Base-by-base conservation (phyloP, 2,113 vertebrate genomes). In the Ceratotherium simum region DNA sequence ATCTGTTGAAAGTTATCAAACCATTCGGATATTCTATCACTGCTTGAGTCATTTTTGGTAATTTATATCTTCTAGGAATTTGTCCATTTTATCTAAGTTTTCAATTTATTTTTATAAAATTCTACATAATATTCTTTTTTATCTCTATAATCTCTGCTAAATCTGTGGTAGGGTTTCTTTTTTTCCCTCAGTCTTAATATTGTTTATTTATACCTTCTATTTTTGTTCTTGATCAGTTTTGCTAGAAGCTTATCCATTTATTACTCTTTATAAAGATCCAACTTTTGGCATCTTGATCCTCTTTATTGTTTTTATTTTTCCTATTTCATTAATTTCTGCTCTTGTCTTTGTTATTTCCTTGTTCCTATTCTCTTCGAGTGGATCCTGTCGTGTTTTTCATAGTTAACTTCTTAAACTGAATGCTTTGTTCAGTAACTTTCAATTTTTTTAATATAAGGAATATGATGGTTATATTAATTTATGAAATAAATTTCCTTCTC, bases 1-100 rank as follows among this genome's bases (percentile, higher is more conserved):
- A 82, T 70, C 84, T 64, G 33, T 79, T 78, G 29, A 60, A 58
- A 90, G 29, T 65, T 92, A 96, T 48, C 33, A 97, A 92, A 46
- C 9, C 5, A 70, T 76, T 82, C 48, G 58, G 8, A 94, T 79
- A 85, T 83, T 95, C 36, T 46, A 46, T 87, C 87, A 60, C 36
- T 20, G 0, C 42, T 46, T 82, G 18, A 90, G 21, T 51, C 13
- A 87, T 78, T 81, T 96, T 87, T 82, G 33, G 56, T 42, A 70
- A 75, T 89, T 91, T 88, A 25, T 56, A 46, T 13, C 91, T 93
- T 95, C n/a, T 84, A 83, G 67, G 48, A 86, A 56, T 42, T 83
- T 91, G 54, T 62, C 31, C 25, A 83, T 60, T 92, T 97, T 18
- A 76, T 54, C 33, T 65, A 91, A 90, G 23, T 90, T 58, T 91